Evolutionary conservation across 35 echinoderm and acorn worm genomes (phyloP).

Genomic region (Strongylocentrotus purpuratus): DNA sequence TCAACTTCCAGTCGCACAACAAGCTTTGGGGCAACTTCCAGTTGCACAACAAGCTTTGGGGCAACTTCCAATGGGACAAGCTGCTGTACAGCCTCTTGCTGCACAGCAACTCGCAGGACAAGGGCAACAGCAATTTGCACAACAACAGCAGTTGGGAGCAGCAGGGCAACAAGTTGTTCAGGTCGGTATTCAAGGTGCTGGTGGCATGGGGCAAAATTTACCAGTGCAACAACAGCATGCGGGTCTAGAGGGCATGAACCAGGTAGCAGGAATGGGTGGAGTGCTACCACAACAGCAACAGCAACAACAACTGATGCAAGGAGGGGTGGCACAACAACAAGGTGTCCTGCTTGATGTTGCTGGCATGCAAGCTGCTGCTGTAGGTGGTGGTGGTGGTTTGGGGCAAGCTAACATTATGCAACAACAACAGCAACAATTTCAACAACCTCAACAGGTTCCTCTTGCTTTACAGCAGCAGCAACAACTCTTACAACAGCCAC

Average conservation of each 20-base stretch:
- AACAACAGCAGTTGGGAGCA: background rate
- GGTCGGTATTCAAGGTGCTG: conserved; percentile 27
- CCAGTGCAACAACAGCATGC: conserved; percentile 30
- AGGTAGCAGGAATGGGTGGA: background rate
- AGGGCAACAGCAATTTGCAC: background rate
- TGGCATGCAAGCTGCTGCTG: conserved; percentile 28
- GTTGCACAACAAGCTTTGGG: conserved; percentile 1
- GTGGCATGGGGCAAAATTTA: conserved; percentile 28
- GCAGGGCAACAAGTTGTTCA: background rate
- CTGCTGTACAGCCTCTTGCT: background rate
- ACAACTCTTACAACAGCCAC: background rate
- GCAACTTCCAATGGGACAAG: background rate
- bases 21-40: background rate
- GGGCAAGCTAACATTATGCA: conserved; percentile 28
- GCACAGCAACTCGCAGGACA: background rate
- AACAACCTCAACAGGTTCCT: conserved; percentile 36
- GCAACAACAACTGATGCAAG: conserved; percentile 49
- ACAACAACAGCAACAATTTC: background rate
- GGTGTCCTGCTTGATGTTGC: background rate
- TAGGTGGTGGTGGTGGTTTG: background rate
- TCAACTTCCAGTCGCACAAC: background rate
- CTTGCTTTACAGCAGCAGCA: conserved; percentile 47
- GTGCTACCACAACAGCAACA: background rate
- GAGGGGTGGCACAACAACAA: background rate
- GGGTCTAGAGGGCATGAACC: background rate